These are phyloP conservation scores for Daphoenositta chrysoptera DNA, from an alignment of 2,113 vertebrate species.

Conservation along the genomic window DNA sequence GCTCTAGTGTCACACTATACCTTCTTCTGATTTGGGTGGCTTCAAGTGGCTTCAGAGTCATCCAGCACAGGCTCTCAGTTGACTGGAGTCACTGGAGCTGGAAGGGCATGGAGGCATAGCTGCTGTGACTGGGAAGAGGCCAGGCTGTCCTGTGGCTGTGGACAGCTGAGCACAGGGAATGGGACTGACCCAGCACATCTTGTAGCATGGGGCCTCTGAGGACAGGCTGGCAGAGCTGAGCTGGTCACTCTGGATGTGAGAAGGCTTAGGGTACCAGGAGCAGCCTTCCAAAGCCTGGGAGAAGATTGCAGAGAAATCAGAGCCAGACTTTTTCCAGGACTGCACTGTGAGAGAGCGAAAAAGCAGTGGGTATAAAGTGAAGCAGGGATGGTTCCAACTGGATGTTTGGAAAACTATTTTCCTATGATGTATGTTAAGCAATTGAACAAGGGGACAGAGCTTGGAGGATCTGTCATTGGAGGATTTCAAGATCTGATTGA, in stretches of 20 bases:
- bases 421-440: not conserved
- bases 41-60: not conserved
- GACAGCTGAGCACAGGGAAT: not conserved
- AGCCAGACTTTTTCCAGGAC: not conserved
- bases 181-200: not conserved
- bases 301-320: not conserved
- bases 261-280: not conserved
- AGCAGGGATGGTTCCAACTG: not conserved
- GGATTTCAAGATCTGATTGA: not conserved
- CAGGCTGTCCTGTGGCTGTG: not conserved
- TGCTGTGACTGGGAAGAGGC: not conserved
- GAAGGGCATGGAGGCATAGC: not conserved
- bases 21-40: not conserved
- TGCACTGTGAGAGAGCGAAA: not conserved
- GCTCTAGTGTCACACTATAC: not conserved
- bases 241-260: not conserved
- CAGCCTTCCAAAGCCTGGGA: not conserved
- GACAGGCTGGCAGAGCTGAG: not conserved
- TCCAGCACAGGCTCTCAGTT: not conserved
- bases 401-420: not conserved
- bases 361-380: not conserved
- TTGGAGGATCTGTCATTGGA: not conserved
- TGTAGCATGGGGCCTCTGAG: rapidly evolving
- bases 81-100: not conserved
- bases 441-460: not conserved